Evolutionary conservation across 2,797 vertebrate genomes (phyloP).

Genomic region (Urophycis tenuis): DNA sequence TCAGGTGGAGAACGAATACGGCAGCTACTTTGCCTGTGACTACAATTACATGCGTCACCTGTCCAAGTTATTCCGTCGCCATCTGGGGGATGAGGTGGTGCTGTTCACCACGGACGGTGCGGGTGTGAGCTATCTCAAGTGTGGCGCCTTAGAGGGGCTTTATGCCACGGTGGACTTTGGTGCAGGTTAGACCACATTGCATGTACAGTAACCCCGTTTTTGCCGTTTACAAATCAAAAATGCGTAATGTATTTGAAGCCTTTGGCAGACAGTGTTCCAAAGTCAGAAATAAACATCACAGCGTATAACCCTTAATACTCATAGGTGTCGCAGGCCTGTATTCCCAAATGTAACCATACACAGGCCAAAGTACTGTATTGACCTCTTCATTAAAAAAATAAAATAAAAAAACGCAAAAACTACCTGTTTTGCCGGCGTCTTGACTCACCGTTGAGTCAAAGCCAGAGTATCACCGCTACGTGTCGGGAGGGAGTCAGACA

Average conservation of each 20-base stretch:
- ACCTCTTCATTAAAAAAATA: too few relatives aligned
- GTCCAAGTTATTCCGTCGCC: slow-evolving; percentile 69
- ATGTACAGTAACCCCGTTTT: too few relatives aligned
- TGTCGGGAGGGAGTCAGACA: slow-evolving; percentile 49
- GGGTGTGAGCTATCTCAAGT: slow-evolving; percentile 59
- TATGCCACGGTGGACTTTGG: slow-evolving; percentile 93
- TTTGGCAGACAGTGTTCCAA: too few relatives aligned
- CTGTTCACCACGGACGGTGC: slow-evolving; percentile 92
- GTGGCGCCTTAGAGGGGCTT: slow-evolving; percentile 83
- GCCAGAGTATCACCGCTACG: background rate
- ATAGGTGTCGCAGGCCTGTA: too few relatives aligned
- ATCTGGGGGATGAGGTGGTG: slow-evolving; percentile 80
- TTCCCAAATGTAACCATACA: too few relatives aligned
- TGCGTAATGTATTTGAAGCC: too few relatives aligned
- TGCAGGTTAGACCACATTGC: slow-evolving; percentile 61
- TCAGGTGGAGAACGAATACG: slow-evolving; percentile 98
- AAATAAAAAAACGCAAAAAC: too few relatives aligned
- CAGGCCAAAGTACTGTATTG: too few relatives aligned
- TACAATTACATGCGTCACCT: slow-evolving; percentile 86
- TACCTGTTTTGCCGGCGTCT: background rate
- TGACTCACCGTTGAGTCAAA: background rate
- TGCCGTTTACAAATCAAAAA: too few relatives aligned
- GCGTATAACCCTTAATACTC: too few relatives aligned
- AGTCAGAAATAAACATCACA: too few relatives aligned
- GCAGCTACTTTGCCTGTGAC: slow-evolving; percentile 89